A percentile compares a stretch with the other conserved stretches of the same genome.
These are phyloP conservation scores for Rhineura floridana DNA, from an alignment of 2,113 vertebrate species.

Conservation along the genomic window DNA sequence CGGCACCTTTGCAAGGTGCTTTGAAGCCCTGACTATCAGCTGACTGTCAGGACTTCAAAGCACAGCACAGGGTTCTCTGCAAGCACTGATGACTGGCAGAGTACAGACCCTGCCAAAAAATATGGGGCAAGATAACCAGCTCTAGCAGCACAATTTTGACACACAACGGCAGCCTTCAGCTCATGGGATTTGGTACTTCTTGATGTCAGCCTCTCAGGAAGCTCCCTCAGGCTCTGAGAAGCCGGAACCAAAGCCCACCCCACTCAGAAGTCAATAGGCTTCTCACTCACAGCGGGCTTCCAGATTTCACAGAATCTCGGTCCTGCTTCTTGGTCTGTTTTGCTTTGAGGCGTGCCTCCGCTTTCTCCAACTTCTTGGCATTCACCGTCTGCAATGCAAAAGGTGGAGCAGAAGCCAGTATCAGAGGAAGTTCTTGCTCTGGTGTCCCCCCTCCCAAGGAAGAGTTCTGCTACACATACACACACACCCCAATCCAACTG, in stretches of 20 bases:
- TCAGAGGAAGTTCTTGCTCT: background rate
- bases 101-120: no score
- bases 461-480: background rate
- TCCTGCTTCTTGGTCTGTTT: slow-evolving; percentile 93
- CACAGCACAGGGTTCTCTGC: no score
- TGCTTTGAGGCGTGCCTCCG: slow-evolving; percentile 92
- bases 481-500: background rate
- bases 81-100: no score
- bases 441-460: no score
- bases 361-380: slow-evolving; percentile 95
- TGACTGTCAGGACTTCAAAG: no score
- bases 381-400: slow-evolving; percentile 84
- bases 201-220: background rate
- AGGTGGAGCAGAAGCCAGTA: background rate
- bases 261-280: background rate
- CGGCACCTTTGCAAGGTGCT: no score
- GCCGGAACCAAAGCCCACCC: background rate
- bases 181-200: background rate
- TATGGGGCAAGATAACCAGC: background rate
- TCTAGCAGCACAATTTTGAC: no score
- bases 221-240: background rate
- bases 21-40: no score
- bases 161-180: background rate
- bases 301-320: slow-evolving; percentile 82
- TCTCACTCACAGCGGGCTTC: slow-evolving; percentile 79